Conservation (phyloP, 2,797 vertebrate genomes). For the Menidia menidia region DNA sequence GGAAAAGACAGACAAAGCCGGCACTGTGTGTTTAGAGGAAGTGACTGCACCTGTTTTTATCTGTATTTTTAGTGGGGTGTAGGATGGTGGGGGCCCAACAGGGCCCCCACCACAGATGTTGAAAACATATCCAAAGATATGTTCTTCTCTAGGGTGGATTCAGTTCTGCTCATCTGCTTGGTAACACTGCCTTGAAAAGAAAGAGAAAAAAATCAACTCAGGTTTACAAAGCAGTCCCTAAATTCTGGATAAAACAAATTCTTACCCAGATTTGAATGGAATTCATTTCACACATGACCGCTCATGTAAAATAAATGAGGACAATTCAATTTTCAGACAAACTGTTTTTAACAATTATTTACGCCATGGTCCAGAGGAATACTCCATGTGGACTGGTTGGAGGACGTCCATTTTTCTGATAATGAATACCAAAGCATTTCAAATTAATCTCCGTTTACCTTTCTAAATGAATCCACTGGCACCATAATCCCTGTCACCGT, state of each 20-base stretch:
- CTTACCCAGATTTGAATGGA: background rate
- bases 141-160: slow-evolving; percentile 76
- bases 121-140: slow-evolving; percentile 78
- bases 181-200: background rate
- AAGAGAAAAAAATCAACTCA: background rate
- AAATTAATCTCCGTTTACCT: slow-evolving; percentile 13
- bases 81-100: slow-evolving; percentile 77
- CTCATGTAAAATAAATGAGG: background rate
- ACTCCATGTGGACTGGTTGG: slow-evolving; percentile 1
- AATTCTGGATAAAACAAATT: background rate
- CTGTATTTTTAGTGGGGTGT: too few species aligned
- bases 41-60: slow-evolving; percentile 75
- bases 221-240: slow-evolving; percentile 41
- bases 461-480: slow-evolving; percentile 1
- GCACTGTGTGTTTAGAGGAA: background rate
- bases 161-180: slow-evolving; percentile 78
- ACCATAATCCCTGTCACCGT: slow-evolving; percentile 7
- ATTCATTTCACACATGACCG: slow-evolving; percentile 20
- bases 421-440: slow-evolving; percentile 12
- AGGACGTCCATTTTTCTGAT: slow-evolving; percentile 11
- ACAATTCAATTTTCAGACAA: background rate
- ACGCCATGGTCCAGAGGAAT: background rate
- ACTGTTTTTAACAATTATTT: slow-evolving; percentile 12
- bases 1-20: slow-evolving; percentile 15
- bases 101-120: slow-evolving; percentile 78